These are phyloP conservation scores for Lithophane socia DNA, from an alignment of 2,888 invertebrate genomes.

Conservation along the genomic window DNA sequence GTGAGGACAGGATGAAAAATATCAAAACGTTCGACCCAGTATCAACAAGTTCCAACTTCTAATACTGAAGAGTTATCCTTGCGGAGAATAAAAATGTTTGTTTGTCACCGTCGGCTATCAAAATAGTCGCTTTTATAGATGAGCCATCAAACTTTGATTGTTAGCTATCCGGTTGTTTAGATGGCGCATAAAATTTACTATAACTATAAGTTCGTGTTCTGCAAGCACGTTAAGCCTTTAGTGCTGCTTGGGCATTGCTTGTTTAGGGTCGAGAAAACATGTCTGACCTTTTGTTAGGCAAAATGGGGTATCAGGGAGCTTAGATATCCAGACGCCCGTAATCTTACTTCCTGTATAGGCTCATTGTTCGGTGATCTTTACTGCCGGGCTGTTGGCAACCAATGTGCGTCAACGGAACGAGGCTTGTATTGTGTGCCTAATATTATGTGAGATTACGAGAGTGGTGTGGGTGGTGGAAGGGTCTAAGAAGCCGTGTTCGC, in stretches of 20 bases:
- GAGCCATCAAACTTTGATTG: slow-evolving; percentile 56
- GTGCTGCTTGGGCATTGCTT: slow-evolving; percentile 43
- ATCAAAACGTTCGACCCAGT: slow-evolving; percentile 75
- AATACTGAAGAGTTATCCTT: slow-evolving; percentile 66
- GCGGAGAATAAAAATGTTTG: slow-evolving; percentile 60
- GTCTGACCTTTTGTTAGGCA: slow-evolving; percentile 43
- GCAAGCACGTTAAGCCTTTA: slow-evolving; percentile 51
- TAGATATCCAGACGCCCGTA: slow-evolving; percentile 35
- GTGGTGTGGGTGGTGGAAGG: slow-evolving; percentile 43
- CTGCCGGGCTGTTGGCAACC: slow-evolving; percentile 14
- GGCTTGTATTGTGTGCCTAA: slow-evolving; percentile 48
- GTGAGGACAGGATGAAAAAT: slow-evolving; percentile 81
- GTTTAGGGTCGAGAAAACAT: slow-evolving; percentile 43
- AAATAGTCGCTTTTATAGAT: slow-evolving; percentile 54
- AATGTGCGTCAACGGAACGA: slow-evolving; percentile 26
- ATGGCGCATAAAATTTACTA: slow-evolving; percentile 47
- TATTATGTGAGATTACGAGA: slow-evolving; percentile 56
- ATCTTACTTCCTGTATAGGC: slow-evolving; percentile 41
- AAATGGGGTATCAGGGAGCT: slow-evolving; percentile 37
- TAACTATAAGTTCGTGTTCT: slow-evolving; percentile 42
- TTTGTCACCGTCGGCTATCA: slow-evolving; percentile 39
- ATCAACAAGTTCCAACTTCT: slow-evolving; percentile 80
- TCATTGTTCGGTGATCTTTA: slow-evolving; percentile 56
- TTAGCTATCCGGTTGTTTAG: slow-evolving; percentile 31
- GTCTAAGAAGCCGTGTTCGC: slow-evolving; percentile 73